These are phyloP conservation scores for Eustalomyia histrio DNA, from an alignment of 2,888 invertebrate species.

Conservation along the genomic window DNA sequence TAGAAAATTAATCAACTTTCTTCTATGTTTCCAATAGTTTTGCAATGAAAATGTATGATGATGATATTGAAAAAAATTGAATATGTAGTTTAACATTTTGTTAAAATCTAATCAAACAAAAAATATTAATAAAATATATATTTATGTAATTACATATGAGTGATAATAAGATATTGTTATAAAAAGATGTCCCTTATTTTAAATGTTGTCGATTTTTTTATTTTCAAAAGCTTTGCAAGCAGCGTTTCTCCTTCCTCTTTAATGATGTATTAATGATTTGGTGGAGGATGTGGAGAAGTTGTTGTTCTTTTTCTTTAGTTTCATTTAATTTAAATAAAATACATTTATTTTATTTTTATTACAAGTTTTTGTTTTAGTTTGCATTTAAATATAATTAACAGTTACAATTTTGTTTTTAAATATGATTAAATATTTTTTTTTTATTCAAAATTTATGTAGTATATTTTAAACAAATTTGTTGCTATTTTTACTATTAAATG, in stretches of 20 bases:
- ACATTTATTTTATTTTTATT: slow-evolving; percentile 29
- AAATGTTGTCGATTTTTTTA: slow-evolving; percentile 6
- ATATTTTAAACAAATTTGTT: slow-evolving; percentile 49
- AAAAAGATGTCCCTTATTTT: background rate
- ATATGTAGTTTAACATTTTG: slow-evolving; percentile 31
- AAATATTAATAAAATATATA: slow-evolving; percentile 6
- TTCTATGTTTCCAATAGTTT: slow-evolving; percentile 38
- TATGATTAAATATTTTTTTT: slow-evolving; percentile 23
- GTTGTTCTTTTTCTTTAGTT: background rate
- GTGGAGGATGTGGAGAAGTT: background rate
- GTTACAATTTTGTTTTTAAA: slow-evolving; percentile 41
- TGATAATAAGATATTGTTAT: background rate
- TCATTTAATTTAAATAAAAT: slow-evolving; percentile 49
- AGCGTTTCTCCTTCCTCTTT: background rate
- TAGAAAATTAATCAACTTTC: slow-evolving; percentile 14
- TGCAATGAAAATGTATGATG: slow-evolving; percentile 1
- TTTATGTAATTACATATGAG: background rate
- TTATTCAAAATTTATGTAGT: slow-evolving; percentile 27
- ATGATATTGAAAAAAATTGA: background rate
- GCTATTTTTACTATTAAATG: slow-evolving; percentile 40
- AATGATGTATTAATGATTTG: background rate
- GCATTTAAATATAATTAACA: slow-evolving; percentile 60
- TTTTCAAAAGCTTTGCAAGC: slow-evolving; percentile 8
- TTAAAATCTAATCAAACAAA: background rate
- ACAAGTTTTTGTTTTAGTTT: slow-evolving; percentile 40